Evolutionary conservation across 2,797 vertebrate genomes (phyloP).

Genomic region (Aphelocoma californica): DNA sequence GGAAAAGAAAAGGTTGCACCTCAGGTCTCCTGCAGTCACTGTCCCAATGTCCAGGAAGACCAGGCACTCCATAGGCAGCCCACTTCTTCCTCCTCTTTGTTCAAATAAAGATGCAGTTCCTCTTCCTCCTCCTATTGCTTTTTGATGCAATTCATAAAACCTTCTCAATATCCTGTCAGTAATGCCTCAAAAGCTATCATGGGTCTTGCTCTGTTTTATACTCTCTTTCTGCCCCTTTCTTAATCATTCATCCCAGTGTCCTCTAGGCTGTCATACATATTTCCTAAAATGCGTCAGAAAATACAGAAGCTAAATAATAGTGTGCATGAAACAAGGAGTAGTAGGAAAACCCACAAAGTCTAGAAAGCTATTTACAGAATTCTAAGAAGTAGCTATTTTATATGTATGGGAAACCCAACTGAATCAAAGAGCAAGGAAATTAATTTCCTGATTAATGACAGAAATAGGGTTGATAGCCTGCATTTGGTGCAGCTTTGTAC

Average conservation of each 20-base stretch:
- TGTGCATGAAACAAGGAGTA: not conserved
- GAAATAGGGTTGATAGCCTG: not conserved
- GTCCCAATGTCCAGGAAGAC: not conserved
- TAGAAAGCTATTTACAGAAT: not conserved
- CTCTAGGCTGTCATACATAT: not conserved
- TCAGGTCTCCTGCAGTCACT: not conserved
- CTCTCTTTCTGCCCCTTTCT: not conserved
- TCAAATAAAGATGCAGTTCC: not conserved
- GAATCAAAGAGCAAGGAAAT: not conserved
- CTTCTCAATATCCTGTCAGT: not conserved
- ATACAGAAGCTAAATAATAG: not conserved
- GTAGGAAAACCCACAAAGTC: not conserved
- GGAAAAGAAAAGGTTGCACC: slow-evolving; percentile 46
- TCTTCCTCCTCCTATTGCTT: not conserved
- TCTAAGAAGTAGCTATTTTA: not conserved
- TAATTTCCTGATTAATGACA: not conserved
- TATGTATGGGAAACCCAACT: not conserved
- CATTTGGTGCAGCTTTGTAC: not conserved
- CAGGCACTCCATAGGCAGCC: not conserved
- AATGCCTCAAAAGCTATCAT: not conserved
- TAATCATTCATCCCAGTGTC: not conserved
- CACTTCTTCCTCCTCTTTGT: not conserved
- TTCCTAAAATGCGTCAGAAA: not conserved
- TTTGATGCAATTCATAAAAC: not conserved
- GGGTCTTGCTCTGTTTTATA: not conserved